Evolutionary conservation across 1,140 invertebrate species (phyloP).

Genomic region (Latrodectus geometricus): DNA sequence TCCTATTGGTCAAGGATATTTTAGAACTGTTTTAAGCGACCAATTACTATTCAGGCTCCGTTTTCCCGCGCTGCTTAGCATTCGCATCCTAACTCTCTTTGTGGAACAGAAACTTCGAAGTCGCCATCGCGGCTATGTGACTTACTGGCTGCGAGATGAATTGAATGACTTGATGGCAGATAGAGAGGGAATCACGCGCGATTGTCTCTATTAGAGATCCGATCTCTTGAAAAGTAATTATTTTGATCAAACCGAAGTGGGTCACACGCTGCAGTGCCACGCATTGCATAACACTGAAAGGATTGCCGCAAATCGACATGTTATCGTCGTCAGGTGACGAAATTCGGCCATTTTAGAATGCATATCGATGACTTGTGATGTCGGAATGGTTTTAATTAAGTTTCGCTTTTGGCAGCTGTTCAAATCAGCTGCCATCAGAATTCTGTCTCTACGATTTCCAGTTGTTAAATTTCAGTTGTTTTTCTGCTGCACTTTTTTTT

Average conservation of each 20-base stretch:
- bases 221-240: conserved; percentile 28
- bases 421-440: too few species aligned
- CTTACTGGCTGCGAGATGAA: conserved; percentile 9
- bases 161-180: background rate
- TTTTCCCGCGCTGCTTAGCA: conserved; percentile 12
- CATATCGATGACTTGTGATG: background rate
- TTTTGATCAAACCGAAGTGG: conserved; percentile 45
- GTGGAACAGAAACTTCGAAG: conserved; percentile 18
- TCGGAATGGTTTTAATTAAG: background rate
- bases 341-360: background rate
- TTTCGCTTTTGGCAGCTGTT: background rate
- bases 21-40: background rate
- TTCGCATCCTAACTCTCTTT: background rate
- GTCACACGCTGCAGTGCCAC: conserved; percentile 15
- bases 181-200: background rate
- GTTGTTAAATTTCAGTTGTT: too few species aligned
- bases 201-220: conserved; percentile 9
- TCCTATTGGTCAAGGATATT: background rate
- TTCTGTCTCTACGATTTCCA: too few species aligned
- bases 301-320: background rate
- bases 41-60: background rate
- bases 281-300: background rate
- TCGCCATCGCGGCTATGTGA: conserved; percentile 10
- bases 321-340: background rate
- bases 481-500: too few species aligned